Evolutionary conservation across 2,888 invertebrate genomes (phyloP), one percentile per base, ranked within the genome.

Genomic region (Platynereis dumerilii): DNA sequence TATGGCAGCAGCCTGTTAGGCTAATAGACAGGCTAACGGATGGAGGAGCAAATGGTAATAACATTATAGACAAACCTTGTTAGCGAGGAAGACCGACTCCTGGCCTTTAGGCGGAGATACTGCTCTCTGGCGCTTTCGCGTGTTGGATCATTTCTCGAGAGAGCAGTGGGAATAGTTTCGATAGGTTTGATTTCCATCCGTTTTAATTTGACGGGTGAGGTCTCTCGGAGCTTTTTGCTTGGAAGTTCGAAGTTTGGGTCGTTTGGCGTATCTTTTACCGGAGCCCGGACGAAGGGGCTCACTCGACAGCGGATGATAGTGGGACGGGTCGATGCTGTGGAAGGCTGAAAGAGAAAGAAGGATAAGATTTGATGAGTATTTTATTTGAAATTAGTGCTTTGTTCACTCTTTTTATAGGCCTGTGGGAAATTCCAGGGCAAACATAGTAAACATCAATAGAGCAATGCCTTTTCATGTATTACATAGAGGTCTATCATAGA

Each of bases 211-310:
- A 53, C 52, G 15, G 58, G 26, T 15, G 57, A 29, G 1, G 68
- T 70, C 22, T 75, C 73, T 62, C 79, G 69, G 57, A 73, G 74
- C 71, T 74, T 78, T 29, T 78, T 78, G 69, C 79, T 80, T 22
- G 80, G 80, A 29, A 81, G 69, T 57, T 70, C 68, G 42, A 75
- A 70, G 39, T 67, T 60, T 24, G 42, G 22, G 44, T 22, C 26
- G 2, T 3, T 15, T 29, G 26, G 28, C 29, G 53, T 10, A 42
- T 64, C 27, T 26, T 28, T 34, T 10, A 20, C 5, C 27, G 48
- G 3, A 15, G 22, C 48, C 24, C 48, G 28, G 27, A 15, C 15
- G 29, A 15, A 22, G 61, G 61, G 17, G 52, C 29, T 53, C 24
- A 67, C 66, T 3, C 61, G 29, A 39, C 68, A 62, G 17, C 60